Conservation (phyloP, 2,113 vertebrate species). For the Zosterops lateralis region DNA sequence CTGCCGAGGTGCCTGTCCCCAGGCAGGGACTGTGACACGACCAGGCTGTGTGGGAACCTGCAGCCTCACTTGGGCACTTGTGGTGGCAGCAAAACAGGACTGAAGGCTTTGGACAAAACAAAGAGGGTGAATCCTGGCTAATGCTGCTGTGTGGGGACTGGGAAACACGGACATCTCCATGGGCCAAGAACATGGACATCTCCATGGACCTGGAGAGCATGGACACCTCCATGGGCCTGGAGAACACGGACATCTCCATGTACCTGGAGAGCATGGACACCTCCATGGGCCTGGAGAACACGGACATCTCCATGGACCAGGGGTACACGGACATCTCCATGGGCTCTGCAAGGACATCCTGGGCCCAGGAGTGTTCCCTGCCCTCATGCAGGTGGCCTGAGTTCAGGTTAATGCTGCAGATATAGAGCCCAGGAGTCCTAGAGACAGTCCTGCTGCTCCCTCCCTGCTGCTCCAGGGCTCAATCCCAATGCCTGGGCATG, state of each 20-base stretch:
- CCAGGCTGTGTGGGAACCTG: not conserved
- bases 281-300: not conserved
- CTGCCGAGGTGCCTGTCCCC: accelerated
- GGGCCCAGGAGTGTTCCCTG: accelerated
- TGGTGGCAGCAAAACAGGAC: not conserved
- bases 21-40: not conserved
- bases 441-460: not conserved
- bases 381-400: not conserved
- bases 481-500: not conserved
- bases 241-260: accelerated
- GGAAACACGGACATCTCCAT: not conserved
- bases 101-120: not conserved
- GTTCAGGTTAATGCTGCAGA: slow-evolving; percentile 30
- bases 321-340: not conserved
- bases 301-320: not conserved
- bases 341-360: accelerated
- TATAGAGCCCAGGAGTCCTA: not conserved
- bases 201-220: not conserved
- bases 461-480: not conserved
- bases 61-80: not conserved
- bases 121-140: not conserved
- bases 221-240: not conserved
- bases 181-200: accelerated
- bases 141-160: not conserved
- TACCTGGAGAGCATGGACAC: accelerated